Conservation (phyloP, 2,888 invertebrate species). For the Dolomedes plantarius region DNA sequence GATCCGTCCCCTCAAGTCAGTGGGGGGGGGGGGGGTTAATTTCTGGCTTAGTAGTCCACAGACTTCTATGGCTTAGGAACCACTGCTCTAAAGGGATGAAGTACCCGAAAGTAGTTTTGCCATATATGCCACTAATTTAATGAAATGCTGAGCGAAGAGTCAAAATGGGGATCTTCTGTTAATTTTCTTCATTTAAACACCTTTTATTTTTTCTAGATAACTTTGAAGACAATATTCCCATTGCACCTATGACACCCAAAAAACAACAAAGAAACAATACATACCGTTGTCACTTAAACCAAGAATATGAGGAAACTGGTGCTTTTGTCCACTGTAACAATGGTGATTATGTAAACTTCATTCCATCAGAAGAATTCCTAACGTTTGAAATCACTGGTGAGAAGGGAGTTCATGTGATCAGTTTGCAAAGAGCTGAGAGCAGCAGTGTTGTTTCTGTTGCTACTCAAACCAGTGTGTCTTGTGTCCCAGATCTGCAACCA, state of each 20-base stretch:
- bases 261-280: slow-evolving; percentile 68
- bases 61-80: too few species aligned
- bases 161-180: too few species aligned
- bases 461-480: slow-evolving; percentile 72
- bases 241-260: slow-evolving; percentile 77
- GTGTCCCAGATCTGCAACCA: slow-evolving; percentile 58
- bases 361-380: slow-evolving; percentile 72
- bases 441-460: slow-evolving; percentile 70
- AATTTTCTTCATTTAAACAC: slow-evolving; percentile 79
- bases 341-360: slow-evolving; percentile 69
- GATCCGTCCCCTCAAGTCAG: too few species aligned
- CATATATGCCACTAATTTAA: too few species aligned
- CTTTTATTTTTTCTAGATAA: slow-evolving; percentile 19
- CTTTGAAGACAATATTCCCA: slow-evolving; percentile 73
- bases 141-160: too few species aligned
- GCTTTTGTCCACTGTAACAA: slow-evolving; percentile 21
- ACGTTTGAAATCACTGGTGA: slow-evolving; percentile 72
- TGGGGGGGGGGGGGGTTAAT: too few species aligned
- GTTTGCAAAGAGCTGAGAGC: slow-evolving; percentile 53
- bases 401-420: slow-evolving; percentile 66
- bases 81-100: too few species aligned
- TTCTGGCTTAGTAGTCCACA: too few species aligned
- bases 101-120: too few species aligned
- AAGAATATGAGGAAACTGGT: slow-evolving; percentile 48
- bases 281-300: slow-evolving; percentile 57